phyloP scores from a whole-genome alignment of 2,888 invertebrate species.

The Tenthredo scrophulariae region DNA sequence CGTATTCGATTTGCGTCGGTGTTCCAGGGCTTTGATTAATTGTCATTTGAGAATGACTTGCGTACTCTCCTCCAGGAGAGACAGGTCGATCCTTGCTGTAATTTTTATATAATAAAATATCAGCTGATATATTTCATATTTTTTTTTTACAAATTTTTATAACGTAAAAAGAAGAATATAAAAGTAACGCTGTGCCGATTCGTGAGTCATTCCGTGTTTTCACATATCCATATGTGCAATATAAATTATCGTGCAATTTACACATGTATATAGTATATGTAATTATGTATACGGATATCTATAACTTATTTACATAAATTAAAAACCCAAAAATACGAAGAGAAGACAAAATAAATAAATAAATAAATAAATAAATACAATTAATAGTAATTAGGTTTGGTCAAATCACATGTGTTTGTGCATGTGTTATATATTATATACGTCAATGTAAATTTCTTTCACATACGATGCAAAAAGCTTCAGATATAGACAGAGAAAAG shows the following conservation, averaged over 20 bases:
- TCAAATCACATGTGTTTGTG: neutral
- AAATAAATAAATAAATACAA: too few species aligned
- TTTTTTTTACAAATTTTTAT: too few species aligned
- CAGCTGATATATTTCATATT: neutral
- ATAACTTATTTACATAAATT: neutral
- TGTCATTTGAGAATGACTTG: constrained; percentile 73
- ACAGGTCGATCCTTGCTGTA: constrained; percentile 82
- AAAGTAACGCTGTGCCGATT: neutral
- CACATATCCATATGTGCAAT: neutral
- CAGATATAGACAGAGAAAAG: neutral
- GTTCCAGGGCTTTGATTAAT: constrained; percentile 77
- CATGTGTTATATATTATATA: neutral
- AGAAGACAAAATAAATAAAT: neutral
- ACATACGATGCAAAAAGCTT: neutral
- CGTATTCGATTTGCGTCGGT: constrained; percentile 73
- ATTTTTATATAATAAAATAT: constrained; percentile 54
- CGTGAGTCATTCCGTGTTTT: constrained; percentile 14
- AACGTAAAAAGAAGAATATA: neutral
- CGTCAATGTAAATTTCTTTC: neutral
- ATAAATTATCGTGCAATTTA: neutral
- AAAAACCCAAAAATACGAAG: neutral
- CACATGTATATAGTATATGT: neutral
- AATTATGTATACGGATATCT: neutral
- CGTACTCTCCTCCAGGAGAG: constrained; percentile 78
- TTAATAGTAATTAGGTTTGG: neutral